Conservation (phyloP, 2,888 invertebrate species). For the Euzophera pinguis region DNA sequence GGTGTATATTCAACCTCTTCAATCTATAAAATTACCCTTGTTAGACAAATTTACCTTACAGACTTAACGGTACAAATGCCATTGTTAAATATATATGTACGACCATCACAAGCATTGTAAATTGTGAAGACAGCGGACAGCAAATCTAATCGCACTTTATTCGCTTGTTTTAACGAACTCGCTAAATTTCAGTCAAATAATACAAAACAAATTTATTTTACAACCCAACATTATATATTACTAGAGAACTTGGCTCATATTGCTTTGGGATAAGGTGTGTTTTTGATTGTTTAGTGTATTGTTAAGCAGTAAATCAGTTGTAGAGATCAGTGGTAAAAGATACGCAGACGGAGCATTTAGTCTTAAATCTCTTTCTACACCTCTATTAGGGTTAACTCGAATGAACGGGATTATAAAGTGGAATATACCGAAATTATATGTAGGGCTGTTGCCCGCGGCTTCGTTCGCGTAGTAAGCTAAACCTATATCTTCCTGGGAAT, state of each 20-base stretch:
- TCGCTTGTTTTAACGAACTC: conserved; percentile 17
- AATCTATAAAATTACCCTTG: too few species aligned
- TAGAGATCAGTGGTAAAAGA: conserved; percentile 33
- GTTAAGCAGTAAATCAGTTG: conserved; percentile 14
- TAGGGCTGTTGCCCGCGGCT: too few species aligned
- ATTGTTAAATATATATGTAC: conserved; percentile 1
- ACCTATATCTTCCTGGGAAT: too few species aligned
- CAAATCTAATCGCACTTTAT: conserved; percentile 8
- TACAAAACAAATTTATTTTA: conserved; percentile 14
- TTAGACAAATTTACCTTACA: background rate
- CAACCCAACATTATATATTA: background rate
- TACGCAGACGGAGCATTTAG: conserved; percentile 30
- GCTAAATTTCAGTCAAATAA: conserved; percentile 23
- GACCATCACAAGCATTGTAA: background rate
- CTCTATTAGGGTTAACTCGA: conserved; percentile 31
- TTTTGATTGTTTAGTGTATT: background rate
- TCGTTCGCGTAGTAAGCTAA: too few species aligned
- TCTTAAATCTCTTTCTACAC: conserved; percentile 39
- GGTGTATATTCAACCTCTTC: too few species aligned
- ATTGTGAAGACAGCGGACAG: background rate
- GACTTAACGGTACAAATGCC: background rate
- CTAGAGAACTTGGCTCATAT: background rate
- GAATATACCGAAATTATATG: background rate
- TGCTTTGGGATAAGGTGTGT: background rate
- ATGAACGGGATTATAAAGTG: background rate